Evolutionary conservation across 2,797 vertebrate genomes (phyloP).

Genomic region (Acanthopagrus latus): DNA sequence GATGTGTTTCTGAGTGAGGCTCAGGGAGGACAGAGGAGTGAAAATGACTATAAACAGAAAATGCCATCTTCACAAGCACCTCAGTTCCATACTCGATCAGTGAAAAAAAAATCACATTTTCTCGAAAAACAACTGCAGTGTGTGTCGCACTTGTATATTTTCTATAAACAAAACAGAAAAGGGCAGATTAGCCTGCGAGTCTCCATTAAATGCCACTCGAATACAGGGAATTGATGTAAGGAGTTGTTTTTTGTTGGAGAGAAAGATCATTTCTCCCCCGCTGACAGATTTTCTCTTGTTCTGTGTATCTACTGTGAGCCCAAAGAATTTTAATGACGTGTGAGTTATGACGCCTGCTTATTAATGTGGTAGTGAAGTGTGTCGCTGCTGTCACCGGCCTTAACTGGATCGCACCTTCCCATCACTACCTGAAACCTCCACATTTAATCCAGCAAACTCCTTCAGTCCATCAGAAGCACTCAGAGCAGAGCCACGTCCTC

Average conservation of each 20-base stretch:
- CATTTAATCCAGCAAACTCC: conserved; percentile 9
- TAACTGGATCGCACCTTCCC: neutral
- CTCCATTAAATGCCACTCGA: conserved; percentile 18
- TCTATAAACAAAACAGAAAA: neutral
- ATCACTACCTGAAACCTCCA: conserved; percentile 11
- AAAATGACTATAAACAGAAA: conserved; percentile 13
- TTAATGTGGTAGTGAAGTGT: conserved; percentile 8
- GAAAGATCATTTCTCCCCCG: conserved; percentile 1
- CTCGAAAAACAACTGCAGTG: neutral
- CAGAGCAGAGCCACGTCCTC: conserved; percentile 26
- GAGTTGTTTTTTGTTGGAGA: conserved; percentile 1
- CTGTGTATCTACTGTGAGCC: conserved; percentile 1
- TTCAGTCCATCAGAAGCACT: conserved; percentile 11
- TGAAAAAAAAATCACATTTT: conserved; percentile 6
- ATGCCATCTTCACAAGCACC: neutral
- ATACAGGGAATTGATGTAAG: conserved; percentile 14
- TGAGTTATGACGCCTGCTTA: conserved; percentile 14
- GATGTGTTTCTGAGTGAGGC: neutral
- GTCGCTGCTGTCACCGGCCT: conserved; percentile 8
- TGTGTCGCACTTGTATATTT: conserved; percentile 7
- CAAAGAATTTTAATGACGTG: conserved; percentile 12
- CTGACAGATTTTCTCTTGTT: conserved; percentile 11
- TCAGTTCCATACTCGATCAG: conserved; percentile 3
- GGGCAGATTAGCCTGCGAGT: neutral
- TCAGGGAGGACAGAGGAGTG: neutral